A percentile compares a stretch with the other conserved stretches of the same genome.
phyloP scores from a whole-genome alignment of 1,140 invertebrate genomes.

The Apis cerana region DNA sequence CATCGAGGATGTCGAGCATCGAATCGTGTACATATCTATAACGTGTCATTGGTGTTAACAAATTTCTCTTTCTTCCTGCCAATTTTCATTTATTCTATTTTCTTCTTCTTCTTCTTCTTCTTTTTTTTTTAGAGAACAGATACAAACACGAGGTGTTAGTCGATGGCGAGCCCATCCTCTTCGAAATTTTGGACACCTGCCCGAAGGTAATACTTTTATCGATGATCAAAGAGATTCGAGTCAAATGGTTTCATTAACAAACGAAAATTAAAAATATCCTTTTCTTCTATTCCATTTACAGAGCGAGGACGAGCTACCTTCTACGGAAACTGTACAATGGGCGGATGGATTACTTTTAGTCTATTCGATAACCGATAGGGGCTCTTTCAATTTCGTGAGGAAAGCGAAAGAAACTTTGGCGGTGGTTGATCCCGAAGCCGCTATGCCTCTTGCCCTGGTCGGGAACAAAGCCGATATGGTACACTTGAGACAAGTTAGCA shows the following conservation, averaged over 20 bases:
- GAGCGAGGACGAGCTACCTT: slow-evolving; percentile 87
- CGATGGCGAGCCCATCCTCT: slow-evolving; percentile 93
- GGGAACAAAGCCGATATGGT: slow-evolving; percentile 97
- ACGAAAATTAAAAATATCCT: not conserved
- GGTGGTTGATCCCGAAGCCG: slow-evolving; percentile 82
- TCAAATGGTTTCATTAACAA: not conserved
- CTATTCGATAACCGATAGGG: slow-evolving; percentile 94
- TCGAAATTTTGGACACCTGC: slow-evolving; percentile 96
- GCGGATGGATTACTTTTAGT: slow-evolving; percentile 94
- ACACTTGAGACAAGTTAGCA: slow-evolving; percentile 93
- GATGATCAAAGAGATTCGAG: not conserved
- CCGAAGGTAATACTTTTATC: slow-evolving; percentile 86
- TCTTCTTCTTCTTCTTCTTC: not conserved
- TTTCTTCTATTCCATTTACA: slow-evolving; percentile 51
- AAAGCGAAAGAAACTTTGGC: slow-evolving; percentile 87
- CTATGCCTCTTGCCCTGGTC: slow-evolving; percentile 89
- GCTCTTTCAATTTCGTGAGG: slow-evolving; percentile 92
- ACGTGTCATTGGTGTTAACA: not conserved
- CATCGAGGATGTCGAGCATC: not conserved
- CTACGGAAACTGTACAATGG: slow-evolving; percentile 90
- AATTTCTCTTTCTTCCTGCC: not conserved
- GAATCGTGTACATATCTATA: no score
- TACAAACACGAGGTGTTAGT: slow-evolving; percentile 96
- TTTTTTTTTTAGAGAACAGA: slow-evolving; percentile 88
- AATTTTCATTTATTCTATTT: not conserved